phyloP scores from a whole-genome alignment of 2,888 invertebrate species.

The Sicus ferrugineus region DNA sequence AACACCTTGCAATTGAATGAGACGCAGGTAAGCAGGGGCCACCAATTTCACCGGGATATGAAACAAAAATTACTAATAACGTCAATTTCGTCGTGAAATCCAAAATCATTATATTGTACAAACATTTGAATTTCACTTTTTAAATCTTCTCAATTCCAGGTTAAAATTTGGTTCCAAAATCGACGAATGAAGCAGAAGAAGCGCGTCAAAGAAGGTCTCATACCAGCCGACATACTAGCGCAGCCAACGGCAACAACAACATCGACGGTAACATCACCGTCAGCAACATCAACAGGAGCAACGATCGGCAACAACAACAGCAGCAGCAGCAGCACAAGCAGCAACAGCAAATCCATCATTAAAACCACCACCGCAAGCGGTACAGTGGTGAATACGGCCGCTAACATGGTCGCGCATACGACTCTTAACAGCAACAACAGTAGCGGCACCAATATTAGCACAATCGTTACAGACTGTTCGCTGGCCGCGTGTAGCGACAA shows the following conservation, averaged over 20 bases:
- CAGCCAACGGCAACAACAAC: slow-evolving; percentile 64
- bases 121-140: slow-evolving; percentile 10
- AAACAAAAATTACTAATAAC: no score
- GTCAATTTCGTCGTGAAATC: no score
- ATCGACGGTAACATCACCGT: slow-evolving; percentile 40
- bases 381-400: slow-evolving; percentile 13
- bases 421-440: slow-evolving; percentile 29
- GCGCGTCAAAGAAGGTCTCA: slow-evolving; percentile 90
- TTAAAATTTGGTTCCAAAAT: slow-evolving; percentile 99
- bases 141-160: slow-evolving; percentile 57
- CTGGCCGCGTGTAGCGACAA: slow-evolving; percentile 70
- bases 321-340: slow-evolving; percentile 22
- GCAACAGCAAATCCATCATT: slow-evolving; percentile 19
- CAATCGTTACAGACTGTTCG: slow-evolving; percentile 40
- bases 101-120: no score
- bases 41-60: no score
- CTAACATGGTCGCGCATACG: slow-evolving; percentile 7
- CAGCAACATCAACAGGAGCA: slow-evolving; percentile 41
- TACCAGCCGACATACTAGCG: slow-evolving; percentile 70
- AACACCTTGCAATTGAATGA: slow-evolving; percentile 95
- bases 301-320: slow-evolving; percentile 37
- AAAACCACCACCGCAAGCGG: slow-evolving; percentile 5
- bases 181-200: slow-evolving; percentile 99
- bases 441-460: slow-evolving; percentile 17
- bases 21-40: slow-evolving; percentile 79